Base-by-base conservation (phyloP, 2,888 invertebrate genomes). In the Cancer borealis region DNA sequence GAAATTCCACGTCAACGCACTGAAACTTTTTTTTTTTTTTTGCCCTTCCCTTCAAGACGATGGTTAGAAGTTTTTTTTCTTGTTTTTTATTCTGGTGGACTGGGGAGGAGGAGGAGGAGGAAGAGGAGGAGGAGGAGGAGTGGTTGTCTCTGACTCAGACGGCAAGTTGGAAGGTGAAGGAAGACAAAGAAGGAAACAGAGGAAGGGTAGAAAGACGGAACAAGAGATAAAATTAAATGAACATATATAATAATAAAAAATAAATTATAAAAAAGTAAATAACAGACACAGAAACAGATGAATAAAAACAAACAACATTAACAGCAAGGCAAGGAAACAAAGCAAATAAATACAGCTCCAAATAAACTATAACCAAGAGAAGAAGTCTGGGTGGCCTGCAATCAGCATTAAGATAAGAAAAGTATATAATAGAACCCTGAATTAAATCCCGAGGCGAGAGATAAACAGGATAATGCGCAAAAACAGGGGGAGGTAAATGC, bases 31-130 rank as follows among this genome's bases (percentile, higher is more conserved):
- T 66, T 66, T 66, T 66, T 66, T 14, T 54, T 54, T 54, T 54
- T 54, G 54, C 54, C 17, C 17, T 14, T 54, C 54, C 54, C 54
- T 54, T 54, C n/a, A n/a, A 66, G 66, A 21, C n/a, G 66, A 66
- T n/a, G 66, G 10, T 39, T 46, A 84, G 49, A 49, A n/a, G 84
- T 92, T 92, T 92, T 84, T 66, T 66, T 66, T 66, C 49, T 49
- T 49, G 12, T 49, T 49, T 49, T 54, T 54, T 54, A 17, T 54
- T 54, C 54, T 54, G 54, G 39, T 30, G 30, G 21, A 88, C 8
- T 17, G 26, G 87, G 47, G 89, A 45, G 26, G 26, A 30, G 90
- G 90, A 79, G 60, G 60, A 30, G 1, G 79, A 66, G 54, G 14
- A 14, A 3, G 54, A 54, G 66, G 21, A 21, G 5, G 17, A n/a